A percentile compares a stretch with the other conserved stretches of the same genome.
Conservation (phyloP, 2,113 vertebrate species). For the Henicopernis longicauda region DNA sequence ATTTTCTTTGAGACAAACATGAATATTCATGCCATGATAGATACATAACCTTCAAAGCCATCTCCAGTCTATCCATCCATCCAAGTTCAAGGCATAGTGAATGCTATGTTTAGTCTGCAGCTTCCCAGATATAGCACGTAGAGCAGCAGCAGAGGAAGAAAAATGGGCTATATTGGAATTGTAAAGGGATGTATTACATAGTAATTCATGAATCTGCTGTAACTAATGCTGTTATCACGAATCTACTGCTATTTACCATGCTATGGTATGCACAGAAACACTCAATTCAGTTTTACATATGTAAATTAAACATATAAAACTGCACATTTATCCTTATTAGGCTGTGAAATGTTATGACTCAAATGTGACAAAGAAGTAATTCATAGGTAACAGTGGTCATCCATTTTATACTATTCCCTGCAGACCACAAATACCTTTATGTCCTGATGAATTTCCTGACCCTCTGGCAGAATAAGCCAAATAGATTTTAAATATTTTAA, state of each 20-base stretch:
- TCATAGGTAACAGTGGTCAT: background rate
- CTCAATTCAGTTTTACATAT: conserved; percentile 38
- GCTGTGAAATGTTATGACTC: conserved; percentile 50
- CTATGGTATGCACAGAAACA: background rate
- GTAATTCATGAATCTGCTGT: conserved; percentile 43
- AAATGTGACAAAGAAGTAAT: conserved; percentile 42
- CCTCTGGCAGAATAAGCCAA: background rate
- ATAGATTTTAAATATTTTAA: conserved; percentile 48
- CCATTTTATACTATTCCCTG: conserved; percentile 19
- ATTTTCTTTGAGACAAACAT: background rate
- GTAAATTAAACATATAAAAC: conserved; percentile 55
- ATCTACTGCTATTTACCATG: background rate
- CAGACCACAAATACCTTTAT: conserved; percentile 10
- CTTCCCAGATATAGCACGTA: background rate
- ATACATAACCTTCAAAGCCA: background rate
- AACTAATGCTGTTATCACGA: conserved; percentile 21
- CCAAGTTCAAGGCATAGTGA: background rate
- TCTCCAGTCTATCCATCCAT: background rate
- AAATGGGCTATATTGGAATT: background rate
- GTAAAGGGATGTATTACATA: background rate
- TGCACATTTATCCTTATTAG: conserved; percentile 54
- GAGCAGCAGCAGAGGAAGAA: background rate
- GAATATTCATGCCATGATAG: background rate
- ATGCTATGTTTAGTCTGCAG: background rate
- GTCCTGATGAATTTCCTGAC: conserved; percentile 1